Conservation (phyloP, 2,888 invertebrate species). For the Dasypolia templi region DNA sequence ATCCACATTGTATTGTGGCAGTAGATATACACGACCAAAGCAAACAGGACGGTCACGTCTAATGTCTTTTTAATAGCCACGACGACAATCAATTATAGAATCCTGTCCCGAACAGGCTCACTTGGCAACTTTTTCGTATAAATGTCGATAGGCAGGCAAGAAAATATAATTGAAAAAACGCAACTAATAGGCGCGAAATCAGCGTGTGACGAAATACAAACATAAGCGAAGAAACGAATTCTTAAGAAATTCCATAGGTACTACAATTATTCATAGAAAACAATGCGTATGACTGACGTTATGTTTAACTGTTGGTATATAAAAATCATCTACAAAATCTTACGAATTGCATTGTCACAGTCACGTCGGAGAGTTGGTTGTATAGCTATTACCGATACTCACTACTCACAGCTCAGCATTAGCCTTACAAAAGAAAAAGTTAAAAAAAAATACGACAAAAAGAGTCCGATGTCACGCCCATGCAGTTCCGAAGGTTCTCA, state of each 20-base stretch:
- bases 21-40: slow-evolving; percentile 50
- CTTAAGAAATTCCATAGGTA: slow-evolving; percentile 54
- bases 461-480: slow-evolving; percentile 89
- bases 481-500: slow-evolving; percentile 89
- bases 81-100: slow-evolving; percentile 73
- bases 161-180: slow-evolving; percentile 67
- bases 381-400: slow-evolving; percentile 81
- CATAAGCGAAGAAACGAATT: slow-evolving; percentile 60
- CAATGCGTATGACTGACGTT: slow-evolving; percentile 45
- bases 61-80: slow-evolving; percentile 76
- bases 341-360: slow-evolving; percentile 83
- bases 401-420: slow-evolving; percentile 80
- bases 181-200: slow-evolving; percentile 69
- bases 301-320: slow-evolving; percentile 42
- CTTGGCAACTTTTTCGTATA: slow-evolving; percentile 67
- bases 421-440: slow-evolving; percentile 80
- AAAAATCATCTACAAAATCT: slow-evolving; percentile 57
- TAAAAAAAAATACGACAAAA: slow-evolving; percentile 79
- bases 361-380: slow-evolving; percentile 81
- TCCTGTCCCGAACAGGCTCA: slow-evolving; percentile 59
- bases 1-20: slow-evolving; percentile 49
- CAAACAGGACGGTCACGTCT: slow-evolving; percentile 67
- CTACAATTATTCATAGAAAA: slow-evolving; percentile 62
- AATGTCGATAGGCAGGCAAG: slow-evolving; percentile 41
- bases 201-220: slow-evolving; percentile 65